Evolutionary conservation across 2,113 vertebrate species (phyloP).

Genomic region (Bungarus multicinctus): DNA sequence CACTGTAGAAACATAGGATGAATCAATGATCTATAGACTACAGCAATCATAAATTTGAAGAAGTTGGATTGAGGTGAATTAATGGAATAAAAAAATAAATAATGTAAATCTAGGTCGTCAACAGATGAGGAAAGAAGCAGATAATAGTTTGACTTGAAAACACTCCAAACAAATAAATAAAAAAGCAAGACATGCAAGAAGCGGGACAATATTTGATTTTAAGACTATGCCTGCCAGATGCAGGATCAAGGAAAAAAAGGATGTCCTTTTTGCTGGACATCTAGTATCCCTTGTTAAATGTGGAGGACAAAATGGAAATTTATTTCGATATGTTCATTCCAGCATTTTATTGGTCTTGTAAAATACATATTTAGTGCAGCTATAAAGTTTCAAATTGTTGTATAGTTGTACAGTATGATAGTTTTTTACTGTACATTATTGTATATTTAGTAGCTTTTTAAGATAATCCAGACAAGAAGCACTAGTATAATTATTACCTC

Average conservation of each 20-base stretch:
- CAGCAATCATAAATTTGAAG: neutral
- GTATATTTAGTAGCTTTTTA: neutral
- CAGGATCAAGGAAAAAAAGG: neutral
- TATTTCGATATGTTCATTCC: neutral
- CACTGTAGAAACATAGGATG: neutral
- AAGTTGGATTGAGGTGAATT: neutral
- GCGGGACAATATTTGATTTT: neutral
- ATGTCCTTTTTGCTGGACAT: neutral
- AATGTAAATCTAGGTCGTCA: neutral
- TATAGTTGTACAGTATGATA: neutral
- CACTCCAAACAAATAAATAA: neutral
- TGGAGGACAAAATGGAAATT: neutral
- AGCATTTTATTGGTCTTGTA: neutral
- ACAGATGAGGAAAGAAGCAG: neutral
- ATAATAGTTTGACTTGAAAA: neutral
- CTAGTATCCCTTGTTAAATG: neutral
- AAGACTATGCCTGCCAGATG: neutral
- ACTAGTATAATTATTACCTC: neutral
- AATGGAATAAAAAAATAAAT: neutral
- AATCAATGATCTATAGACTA: neutral
- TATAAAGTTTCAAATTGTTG: neutral
- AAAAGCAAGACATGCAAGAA: neutral
- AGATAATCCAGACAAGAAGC: neutral
- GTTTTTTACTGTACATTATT: neutral
- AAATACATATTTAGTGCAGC: neutral